Evolutionary conservation across 2,113 vertebrate species (phyloP).

Genomic region (Melierax canorus): DNA sequence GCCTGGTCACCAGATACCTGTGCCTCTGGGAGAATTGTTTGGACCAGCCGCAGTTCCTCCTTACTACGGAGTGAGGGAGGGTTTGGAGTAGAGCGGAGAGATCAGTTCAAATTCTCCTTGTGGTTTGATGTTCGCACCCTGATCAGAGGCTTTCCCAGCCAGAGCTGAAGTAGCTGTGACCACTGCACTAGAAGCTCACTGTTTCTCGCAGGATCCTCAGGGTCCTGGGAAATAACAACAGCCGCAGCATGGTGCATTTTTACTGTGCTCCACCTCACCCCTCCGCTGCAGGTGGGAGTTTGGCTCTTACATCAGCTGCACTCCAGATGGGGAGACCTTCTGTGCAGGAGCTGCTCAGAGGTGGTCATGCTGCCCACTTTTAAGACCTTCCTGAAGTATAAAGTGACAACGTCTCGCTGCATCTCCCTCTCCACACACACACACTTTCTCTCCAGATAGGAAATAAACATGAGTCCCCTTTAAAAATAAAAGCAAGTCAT

Average conservation of each 20-base stretch:
- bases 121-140: accelerated
- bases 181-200: accelerated
- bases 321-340: neutral
- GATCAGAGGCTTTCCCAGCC: neutral
- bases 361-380: neutral
- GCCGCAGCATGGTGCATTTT: neutral
- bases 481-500: neutral
- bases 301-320: neutral
- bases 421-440: neutral
- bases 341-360: neutral
- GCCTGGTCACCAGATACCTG: neutral
- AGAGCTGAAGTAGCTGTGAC: neutral
- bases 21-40: neutral
- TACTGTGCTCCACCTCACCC: neutral
- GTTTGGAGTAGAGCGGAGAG: neutral
- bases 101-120: neutral
- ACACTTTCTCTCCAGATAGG: neutral
- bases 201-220: neutral
- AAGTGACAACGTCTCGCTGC: accelerated
- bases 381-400: neutral
- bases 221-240: neutral
- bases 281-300: neutral
- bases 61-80: accelerated
- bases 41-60: neutral
- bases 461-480: neutral